Conservation (phyloP, 1,140 invertebrate species). For the Lepidurus packardi region DNA sequence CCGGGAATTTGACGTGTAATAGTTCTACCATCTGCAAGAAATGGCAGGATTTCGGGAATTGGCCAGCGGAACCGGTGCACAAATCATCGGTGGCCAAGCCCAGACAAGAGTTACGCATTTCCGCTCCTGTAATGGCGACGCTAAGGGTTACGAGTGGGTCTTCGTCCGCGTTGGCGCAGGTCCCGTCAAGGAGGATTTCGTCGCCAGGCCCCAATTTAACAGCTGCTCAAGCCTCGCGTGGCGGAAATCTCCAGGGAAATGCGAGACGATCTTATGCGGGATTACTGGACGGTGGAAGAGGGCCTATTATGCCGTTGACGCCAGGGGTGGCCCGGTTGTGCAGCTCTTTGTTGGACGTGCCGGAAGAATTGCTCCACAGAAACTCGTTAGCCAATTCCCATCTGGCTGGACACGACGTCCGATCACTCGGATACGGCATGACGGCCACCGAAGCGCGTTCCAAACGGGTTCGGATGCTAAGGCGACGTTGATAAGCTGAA, state of each 20-base stretch:
- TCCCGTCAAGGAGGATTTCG: background rate
- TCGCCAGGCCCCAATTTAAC: background rate
- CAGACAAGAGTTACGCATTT: background rate
- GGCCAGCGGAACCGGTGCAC: background rate
- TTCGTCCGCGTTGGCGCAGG: background rate
- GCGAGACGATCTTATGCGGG: conserved; percentile 4
- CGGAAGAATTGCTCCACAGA: background rate
- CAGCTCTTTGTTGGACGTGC: conserved; percentile 12
- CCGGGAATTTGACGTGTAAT: background rate
- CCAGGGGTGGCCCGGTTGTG: conserved; percentile 5
- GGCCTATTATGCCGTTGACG: conserved; percentile 1
- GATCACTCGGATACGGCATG: background rate
- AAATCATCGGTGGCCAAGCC: background rate
- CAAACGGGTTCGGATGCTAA: conserved; percentile 8
- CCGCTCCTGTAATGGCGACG: background rate
- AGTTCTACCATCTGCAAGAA: background rate
- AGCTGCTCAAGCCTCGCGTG: background rate
- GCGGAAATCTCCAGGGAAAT: background rate
- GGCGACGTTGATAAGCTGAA: background rate
- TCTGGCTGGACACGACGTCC: background rate
- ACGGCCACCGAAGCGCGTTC: background rate
- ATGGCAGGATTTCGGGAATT: background rate
- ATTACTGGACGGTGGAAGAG: background rate
- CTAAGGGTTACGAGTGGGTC: background rate
- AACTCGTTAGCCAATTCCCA: background rate